Evolutionary conservation across 2,113 vertebrate genomes (phyloP).

Genomic region (Pavo muticus): DNA sequence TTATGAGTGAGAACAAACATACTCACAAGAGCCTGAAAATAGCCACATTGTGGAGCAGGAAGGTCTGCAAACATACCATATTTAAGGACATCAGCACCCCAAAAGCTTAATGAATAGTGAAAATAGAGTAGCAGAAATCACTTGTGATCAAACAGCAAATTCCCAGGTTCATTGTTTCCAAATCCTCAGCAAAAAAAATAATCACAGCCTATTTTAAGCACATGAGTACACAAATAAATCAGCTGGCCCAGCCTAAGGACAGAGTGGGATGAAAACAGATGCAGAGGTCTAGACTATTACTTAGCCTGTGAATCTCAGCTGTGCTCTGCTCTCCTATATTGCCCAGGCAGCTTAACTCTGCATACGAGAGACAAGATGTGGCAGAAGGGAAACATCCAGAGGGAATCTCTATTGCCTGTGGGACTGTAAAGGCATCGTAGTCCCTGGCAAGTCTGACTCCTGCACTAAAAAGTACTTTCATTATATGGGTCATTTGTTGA

Average conservation of each 20-base stretch:
- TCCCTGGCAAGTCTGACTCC: background rate
- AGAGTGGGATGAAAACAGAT: slow-evolving; percentile 10
- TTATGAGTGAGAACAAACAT: background rate
- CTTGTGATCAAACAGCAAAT: background rate
- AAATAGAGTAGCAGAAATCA: slow-evolving; percentile 11
- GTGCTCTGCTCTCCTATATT: background rate
- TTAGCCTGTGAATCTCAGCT: background rate
- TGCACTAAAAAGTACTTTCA: slow-evolving; percentile 38
- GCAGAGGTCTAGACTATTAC: background rate
- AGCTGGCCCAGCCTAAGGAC: slow-evolving; percentile 21
- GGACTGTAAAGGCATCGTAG: background rate
- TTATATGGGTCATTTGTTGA: slow-evolving; percentile 41
- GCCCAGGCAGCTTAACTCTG: background rate
- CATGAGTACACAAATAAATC: slow-evolving; percentile 51
- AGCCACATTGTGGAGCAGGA: background rate
- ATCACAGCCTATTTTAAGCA: slow-evolving; percentile 55
- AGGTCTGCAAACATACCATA: background rate
- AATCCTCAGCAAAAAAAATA: slow-evolving; percentile 20
- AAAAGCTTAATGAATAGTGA: background rate
- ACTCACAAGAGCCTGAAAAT: background rate
- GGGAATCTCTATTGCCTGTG: background rate
- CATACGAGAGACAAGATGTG: background rate
- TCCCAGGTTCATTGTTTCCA: slow-evolving; percentile 56
- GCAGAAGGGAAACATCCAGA: background rate
- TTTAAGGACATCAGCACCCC: background rate